Conservation (phyloP, 2,888 invertebrate genomes). For the Phortica okadai region DNA sequence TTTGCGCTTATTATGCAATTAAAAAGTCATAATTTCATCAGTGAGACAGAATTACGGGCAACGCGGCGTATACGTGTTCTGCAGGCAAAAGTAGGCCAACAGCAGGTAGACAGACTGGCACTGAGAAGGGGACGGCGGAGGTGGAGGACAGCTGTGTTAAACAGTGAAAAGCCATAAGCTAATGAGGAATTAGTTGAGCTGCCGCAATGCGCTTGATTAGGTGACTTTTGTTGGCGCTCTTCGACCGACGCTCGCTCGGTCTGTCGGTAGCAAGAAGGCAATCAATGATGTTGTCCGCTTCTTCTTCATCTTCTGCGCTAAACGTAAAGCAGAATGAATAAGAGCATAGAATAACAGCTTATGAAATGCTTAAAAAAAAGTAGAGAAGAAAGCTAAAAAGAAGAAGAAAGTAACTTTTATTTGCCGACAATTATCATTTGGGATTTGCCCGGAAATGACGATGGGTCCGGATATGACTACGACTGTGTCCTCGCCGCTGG, state of each 20-base stretch:
- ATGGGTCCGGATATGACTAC: background rate
- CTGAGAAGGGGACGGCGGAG: background rate
- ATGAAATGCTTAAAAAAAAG: background rate
- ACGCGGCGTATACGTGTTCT: constrained; percentile 9
- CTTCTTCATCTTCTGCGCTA: background rate
- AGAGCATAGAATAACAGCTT: background rate
- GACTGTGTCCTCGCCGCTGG: no score
- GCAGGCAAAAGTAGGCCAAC: background rate
- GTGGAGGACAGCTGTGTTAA: background rate
- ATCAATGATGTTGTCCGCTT: background rate
- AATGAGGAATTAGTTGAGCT: background rate
- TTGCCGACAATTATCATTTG: constrained; percentile 5
- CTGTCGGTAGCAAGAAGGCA: background rate
- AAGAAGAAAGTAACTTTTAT: background rate
- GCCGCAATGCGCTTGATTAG: constrained; percentile 8
- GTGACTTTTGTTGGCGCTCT: background rate
- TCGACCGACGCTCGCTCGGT: no score
- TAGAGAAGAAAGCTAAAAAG: background rate
- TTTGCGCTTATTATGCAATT: constrained; percentile 54
- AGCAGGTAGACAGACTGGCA: background rate
- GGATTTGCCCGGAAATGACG: background rate
- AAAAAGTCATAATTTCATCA: constrained; percentile 57
- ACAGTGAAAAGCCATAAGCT: background rate
- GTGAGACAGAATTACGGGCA: constrained; percentile 8
- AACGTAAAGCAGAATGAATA: no score